Percentiles rank a stretch among this genome's conserved stretches.
These are phyloP conservation scores for Himalopsyche anomala DNA, from an alignment of 2,888 invertebrate species.

Conservation along the genomic window DNA sequence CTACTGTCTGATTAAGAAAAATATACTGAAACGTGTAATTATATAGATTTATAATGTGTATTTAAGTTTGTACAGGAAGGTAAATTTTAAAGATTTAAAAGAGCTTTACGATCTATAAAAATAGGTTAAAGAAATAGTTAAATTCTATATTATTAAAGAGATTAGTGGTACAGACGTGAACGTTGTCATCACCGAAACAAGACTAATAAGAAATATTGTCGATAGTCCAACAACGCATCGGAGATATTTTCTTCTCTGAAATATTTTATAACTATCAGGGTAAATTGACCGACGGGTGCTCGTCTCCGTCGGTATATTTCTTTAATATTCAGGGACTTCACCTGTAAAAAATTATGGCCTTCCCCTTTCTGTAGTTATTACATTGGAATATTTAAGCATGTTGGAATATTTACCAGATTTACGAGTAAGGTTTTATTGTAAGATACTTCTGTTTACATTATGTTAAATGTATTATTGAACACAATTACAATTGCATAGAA, in stretches of 20 bases:
- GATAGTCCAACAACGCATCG: constrained; percentile 41
- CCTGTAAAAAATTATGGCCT: constrained; percentile 63
- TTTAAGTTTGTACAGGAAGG: constrained; percentile 64
- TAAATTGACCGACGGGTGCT: constrained; percentile 64
- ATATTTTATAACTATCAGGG: constrained; percentile 61
- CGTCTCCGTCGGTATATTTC: constrained; percentile 49
- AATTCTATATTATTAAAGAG: constrained; percentile 60
- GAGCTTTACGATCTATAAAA: constrained; percentile 65
- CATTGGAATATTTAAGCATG: constrained; percentile 62
- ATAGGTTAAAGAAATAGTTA: constrained; percentile 55
- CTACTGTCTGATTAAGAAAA: constrained; percentile 64
- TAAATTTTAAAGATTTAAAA: constrained; percentile 63
- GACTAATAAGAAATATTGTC: constrained; percentile 57
- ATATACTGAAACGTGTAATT: constrained; percentile 64
- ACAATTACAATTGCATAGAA: constrained; percentile 63
- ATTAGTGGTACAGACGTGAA: constrained; percentile 58
- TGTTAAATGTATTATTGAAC: constrained; percentile 64
- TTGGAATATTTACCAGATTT: constrained; percentile 65
- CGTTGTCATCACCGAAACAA: constrained; percentile 56
- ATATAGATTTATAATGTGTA: constrained; percentile 54
- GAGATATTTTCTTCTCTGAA: constrained; percentile 52
- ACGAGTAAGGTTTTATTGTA: constrained; percentile 62
- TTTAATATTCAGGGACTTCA: constrained; percentile 57
- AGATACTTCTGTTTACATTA: constrained; percentile 63
- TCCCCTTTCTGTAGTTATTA: constrained; percentile 60